Evolutionary conservation across 2,113 vertebrate species (phyloP), one percentile per base, ranked within the genome.

Genomic region (Bagarius yarrelli): DNA sequence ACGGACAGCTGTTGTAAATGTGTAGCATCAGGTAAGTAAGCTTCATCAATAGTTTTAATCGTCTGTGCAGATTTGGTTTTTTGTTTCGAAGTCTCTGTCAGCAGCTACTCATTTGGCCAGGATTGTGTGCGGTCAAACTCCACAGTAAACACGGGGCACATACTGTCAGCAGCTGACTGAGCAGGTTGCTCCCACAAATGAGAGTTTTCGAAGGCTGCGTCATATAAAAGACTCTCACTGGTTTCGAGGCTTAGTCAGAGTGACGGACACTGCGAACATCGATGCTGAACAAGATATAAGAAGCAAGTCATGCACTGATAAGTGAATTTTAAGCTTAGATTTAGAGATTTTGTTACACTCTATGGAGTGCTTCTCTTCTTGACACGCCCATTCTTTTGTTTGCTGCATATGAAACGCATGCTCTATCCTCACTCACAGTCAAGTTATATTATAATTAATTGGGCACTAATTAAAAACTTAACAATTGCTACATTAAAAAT

Each of bases 151-250:
- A 61, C 21, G n/a, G 23, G 47, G 32, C 55, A 32, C 75, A 44
- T 44, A 69, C 79, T 59, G 9, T 36, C 18, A 66, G 73, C 81
- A 66, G 73, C 25, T 80, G 63, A 72, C 34, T 79, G 75, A 81
- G 36, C 27, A 59, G 56, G 40, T 69, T 27, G 21, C 50, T 78
- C n/a, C n/a, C 23, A 56, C 57, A 57, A 19, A 34, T 25, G 53
- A 74, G 83, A 19, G 47, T 75, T 60, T 66, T 44, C 15, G 27
- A 81, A 73, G 63, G 78, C 32, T 83, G n/a, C 59, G 59, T 81
- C 79, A 74, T 32, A 27, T 66, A 4, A 66, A 66, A 66, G 71
- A 66, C 30, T 63, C 70, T 75, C 66, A 56, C 59, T 64, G 23
- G 36, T 73, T 18, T 15, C 23, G 30, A 66, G 18, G 71, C 50